A percentile compares a stretch with the other conserved stretches of the same genome.
These are phyloP conservation scores for Synanthedon tipuliformis DNA, from an alignment of 2,888 invertebrate genomes.

Conservation along the genomic window DNA sequence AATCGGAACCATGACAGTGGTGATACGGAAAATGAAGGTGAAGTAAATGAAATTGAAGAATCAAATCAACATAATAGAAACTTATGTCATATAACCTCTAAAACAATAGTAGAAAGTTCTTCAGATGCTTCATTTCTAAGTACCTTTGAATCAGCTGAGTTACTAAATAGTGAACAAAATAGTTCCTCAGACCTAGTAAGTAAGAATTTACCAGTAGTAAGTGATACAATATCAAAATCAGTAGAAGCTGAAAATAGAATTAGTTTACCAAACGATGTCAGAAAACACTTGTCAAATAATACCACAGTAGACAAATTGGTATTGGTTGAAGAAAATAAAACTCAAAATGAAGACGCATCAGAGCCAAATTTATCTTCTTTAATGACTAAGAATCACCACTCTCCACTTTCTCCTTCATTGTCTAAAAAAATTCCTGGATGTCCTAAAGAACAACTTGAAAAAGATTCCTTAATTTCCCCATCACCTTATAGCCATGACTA, in stretches of 20 bases:
- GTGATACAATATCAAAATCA: conserved; percentile 2
- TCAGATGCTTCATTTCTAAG: conserved; percentile 50
- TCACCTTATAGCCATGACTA: no score
- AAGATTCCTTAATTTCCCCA: no score
- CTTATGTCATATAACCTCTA: conserved; percentile 3
- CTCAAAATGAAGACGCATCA: neutral
- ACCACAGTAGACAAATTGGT: no score
- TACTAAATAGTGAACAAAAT: conserved; percentile 22
- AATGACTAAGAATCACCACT: no score
- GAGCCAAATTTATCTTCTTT: no score
- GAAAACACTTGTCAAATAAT: neutral
- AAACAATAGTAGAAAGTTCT: conserved; percentile 29
- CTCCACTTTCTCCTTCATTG: no score
- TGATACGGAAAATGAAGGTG: conserved; percentile 10
- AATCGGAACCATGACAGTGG: conserved; percentile 25
- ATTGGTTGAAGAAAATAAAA: neutral
- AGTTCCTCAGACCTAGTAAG: conserved; percentile 18
- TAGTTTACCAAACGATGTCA: neutral
- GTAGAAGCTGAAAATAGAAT: neutral
- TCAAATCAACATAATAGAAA: conserved; percentile 11
- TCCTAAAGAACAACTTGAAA: no score
- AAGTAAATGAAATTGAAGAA: conserved; percentile 13
- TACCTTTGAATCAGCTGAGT: conserved; percentile 31
- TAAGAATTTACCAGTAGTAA: neutral
- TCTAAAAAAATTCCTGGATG: no score